phyloP scores from a whole-genome alignment of 2,888 invertebrate genomes.

The Plagodis pulveraria region DNA sequence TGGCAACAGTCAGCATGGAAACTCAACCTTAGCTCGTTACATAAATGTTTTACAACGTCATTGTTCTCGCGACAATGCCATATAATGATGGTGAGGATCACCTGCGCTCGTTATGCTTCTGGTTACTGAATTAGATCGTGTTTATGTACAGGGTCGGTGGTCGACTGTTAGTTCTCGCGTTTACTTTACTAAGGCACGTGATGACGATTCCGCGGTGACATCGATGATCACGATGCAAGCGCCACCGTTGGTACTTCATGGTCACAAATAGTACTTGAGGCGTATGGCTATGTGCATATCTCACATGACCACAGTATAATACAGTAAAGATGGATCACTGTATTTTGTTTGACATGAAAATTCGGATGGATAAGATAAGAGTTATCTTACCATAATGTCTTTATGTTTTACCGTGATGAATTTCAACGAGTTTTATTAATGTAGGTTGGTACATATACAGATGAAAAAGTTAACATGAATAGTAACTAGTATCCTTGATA shows the following conservation, averaged over 20 bases:
- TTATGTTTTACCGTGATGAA: too few species aligned
- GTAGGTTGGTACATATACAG: too few species aligned
- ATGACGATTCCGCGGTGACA: not conserved
- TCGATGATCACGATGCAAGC: slow-evolving; percentile 9
- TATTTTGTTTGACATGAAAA: not conserved
- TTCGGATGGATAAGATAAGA: too few species aligned
- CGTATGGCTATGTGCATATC: slow-evolving; percentile 32
- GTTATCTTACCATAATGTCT: too few species aligned
- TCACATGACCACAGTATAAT: slow-evolving; percentile 5
- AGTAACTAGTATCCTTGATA: too few species aligned
- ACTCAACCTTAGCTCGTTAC: slow-evolving; percentile 23
- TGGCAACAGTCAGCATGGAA: slow-evolving; percentile 18
- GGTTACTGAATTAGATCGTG: slow-evolving; percentile 1
- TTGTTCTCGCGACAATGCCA: slow-evolving; percentile 16
- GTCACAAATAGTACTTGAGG: slow-evolving; percentile 40
- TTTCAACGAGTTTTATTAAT: too few species aligned
- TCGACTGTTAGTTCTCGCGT: not conserved
- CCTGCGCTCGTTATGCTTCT: not conserved
- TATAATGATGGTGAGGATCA: slow-evolving; percentile 8
- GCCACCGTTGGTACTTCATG: slow-evolving; percentile 36
- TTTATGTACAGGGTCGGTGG: not conserved
- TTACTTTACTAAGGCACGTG: not conserved
- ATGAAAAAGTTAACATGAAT: too few species aligned
- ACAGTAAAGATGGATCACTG: slow-evolving; percentile 4
- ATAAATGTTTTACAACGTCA: slow-evolving; percentile 24